Evolutionary conservation across 2,888 invertebrate genomes (phyloP).

Genomic region (Odontothrips loti): DNA sequence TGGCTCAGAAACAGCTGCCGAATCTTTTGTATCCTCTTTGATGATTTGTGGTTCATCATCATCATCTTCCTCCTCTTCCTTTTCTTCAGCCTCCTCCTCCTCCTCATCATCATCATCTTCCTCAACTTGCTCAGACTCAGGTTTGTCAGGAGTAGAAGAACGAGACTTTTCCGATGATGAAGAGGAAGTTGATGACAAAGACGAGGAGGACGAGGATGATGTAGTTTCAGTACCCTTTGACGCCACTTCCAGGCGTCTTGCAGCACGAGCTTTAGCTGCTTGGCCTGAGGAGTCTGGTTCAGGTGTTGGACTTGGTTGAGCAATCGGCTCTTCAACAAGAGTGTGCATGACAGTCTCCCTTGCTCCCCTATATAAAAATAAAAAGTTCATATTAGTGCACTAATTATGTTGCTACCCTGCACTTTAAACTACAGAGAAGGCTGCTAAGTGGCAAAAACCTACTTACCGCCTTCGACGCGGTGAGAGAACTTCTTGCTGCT

Average conservation of each 20-base stretch:
- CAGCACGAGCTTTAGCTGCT: not conserved
- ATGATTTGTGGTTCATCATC: not conserved
- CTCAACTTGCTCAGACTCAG: not conserved
- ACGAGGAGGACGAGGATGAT: not conserved
- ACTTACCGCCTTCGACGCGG: constrained; percentile 34
- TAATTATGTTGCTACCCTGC: constrained; percentile 28
- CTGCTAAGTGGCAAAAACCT: constrained; percentile 29
- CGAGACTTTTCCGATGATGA: constrained; percentile 6
- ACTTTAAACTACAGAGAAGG: not conserved
- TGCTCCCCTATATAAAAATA: not conserved
- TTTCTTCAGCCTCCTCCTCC: not conserved
- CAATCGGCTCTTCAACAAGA: not conserved
- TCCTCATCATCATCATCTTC: not conserved
- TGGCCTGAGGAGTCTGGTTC: not conserved
- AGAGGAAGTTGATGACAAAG: not conserved
- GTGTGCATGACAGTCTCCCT: not conserved
- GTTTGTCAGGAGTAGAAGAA: not conserved
- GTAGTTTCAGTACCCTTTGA: not conserved
- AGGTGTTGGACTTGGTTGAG: not conserved
- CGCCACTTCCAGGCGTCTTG: not conserved
- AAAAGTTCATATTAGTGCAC: not conserved
- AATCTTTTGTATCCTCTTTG: not conserved
- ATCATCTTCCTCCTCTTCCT: not conserved
- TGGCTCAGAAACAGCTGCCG: not conserved
- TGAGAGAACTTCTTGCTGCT: constrained; percentile 36